Evolutionary conservation across 1,140 invertebrate species (phyloP).

Genomic region (Trachelipus rathkii): DNA sequence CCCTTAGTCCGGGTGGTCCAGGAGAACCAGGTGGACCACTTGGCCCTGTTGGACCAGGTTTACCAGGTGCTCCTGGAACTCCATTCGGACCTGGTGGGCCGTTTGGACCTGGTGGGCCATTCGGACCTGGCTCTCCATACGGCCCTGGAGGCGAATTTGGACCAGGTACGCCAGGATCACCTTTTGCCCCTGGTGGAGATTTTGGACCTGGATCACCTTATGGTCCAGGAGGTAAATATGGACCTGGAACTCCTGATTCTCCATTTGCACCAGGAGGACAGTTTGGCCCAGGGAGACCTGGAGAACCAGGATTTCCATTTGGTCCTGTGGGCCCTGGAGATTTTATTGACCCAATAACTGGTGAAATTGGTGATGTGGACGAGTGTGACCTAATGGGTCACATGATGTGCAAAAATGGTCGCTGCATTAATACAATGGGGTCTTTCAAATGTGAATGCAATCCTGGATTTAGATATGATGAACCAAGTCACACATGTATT

Average conservation of each 20-base stretch:
- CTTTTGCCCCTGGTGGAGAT: background rate
- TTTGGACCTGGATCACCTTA: background rate
- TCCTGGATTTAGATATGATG: constrained; percentile 68
- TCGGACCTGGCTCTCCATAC: background rate
- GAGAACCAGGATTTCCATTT: constrained; percentile 17
- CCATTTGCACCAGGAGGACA: background rate
- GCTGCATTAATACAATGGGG: constrained; percentile 73
- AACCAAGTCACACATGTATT: constrained; percentile 69
- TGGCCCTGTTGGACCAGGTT: constrained; percentile 24
- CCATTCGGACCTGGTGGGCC: constrained; percentile 7
- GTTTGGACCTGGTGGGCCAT: constrained; percentile 12
- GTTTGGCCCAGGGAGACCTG: background rate
- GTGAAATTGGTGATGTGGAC: constrained; percentile 68
- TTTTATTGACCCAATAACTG: constrained; percentile 71
- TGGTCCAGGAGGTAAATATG: background rate
- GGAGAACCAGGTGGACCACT: no score
- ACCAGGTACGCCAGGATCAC: background rate
- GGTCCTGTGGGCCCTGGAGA: constrained; percentile 48
- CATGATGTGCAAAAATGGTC: constrained; percentile 77
- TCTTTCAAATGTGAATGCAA: constrained; percentile 68
- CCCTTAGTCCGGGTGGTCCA: no score
- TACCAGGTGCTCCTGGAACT: constrained; percentile 26
- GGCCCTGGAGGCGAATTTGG: background rate
- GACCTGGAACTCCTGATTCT: constrained; percentile 14
- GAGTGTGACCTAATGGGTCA: constrained; percentile 77